Evolutionary conservation across 2,797 vertebrate species (phyloP).

Genomic region (Lagorchestes hirsutus): DNA sequence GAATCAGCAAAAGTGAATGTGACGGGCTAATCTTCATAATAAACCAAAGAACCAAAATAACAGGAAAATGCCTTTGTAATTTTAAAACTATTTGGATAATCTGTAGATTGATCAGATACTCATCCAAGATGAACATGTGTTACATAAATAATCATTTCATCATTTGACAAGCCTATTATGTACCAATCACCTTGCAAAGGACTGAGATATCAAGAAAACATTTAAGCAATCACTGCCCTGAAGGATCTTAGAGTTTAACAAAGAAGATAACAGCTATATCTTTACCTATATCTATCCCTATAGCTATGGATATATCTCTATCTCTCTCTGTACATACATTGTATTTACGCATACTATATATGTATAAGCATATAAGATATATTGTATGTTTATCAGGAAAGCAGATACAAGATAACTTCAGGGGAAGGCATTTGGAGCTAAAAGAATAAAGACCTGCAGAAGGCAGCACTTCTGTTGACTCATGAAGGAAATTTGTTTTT

Average conservation of each 20-base stretch:
- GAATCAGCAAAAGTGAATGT: not conserved
- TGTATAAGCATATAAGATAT: too few relatives aligned
- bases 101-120: not conserved
- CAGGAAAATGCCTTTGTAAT: not conserved
- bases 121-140: not conserved
- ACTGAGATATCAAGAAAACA: not conserved
- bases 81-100: not conserved
- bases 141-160: not conserved
- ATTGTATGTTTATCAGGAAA: too few relatives aligned
- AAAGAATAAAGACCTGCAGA: too few relatives aligned
- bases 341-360: not conserved
- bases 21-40: not conserved
- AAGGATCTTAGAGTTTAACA: not conserved
- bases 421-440: too few relatives aligned
- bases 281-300: not conserved
- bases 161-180: not conserved
- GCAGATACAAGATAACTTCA: too few relatives aligned
- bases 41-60: not conserved
- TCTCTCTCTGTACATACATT: not conserved
- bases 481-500: too few relatives aligned
- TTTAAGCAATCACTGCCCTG: not conserved
- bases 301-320: not conserved
- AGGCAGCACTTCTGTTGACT: too few relatives aligned
- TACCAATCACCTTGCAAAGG: not conserved
- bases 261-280: not conserved